Conservation (phyloP, 2,113 vertebrate species). For the Cyprinus carpio region DNA sequence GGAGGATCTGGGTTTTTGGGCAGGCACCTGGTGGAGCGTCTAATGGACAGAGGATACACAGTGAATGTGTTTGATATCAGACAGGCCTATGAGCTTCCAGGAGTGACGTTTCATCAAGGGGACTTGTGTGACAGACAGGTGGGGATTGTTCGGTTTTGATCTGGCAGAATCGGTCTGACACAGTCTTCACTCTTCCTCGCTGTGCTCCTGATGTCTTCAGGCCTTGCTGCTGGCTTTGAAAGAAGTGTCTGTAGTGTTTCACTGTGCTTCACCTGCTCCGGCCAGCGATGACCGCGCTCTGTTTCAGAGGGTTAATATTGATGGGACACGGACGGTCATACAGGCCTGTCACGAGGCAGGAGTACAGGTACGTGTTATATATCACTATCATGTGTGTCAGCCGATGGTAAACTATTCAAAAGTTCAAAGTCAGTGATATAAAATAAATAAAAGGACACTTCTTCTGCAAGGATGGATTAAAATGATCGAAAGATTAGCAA, state of each 20-base stretch:
- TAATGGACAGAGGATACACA: constrained; percentile 82
- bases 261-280: constrained; percentile 92
- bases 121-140: constrained; percentile 92
- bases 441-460: too few relatives aligned
- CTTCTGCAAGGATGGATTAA: background rate
- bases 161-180: background rate
- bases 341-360: constrained; percentile 85
- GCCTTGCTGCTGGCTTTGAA: constrained; percentile 84
- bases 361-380: constrained; percentile 83
- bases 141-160: constrained; percentile 5
- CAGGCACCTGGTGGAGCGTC: constrained; percentile 69
- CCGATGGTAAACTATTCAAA: background rate
- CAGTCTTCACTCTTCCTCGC: background rate
- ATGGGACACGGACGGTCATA: constrained; percentile 86
- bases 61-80: constrained; percentile 92
- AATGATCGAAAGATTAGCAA: background rate
- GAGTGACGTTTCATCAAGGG: constrained; percentile 85
- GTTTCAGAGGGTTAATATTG: constrained; percentile 89
- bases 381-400: background rate
- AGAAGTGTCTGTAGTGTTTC: constrained; percentile 86
- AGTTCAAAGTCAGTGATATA: background rate
- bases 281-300: constrained; percentile 83
- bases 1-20: constrained; percentile 90
- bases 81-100: constrained; percentile 78
- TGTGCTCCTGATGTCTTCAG: constrained; percentile 64